These are phyloP conservation scores for Paradoxurus hermaphroditus DNA, from an alignment of 2,113 vertebrate genomes.

Conservation along the genomic window DNA sequence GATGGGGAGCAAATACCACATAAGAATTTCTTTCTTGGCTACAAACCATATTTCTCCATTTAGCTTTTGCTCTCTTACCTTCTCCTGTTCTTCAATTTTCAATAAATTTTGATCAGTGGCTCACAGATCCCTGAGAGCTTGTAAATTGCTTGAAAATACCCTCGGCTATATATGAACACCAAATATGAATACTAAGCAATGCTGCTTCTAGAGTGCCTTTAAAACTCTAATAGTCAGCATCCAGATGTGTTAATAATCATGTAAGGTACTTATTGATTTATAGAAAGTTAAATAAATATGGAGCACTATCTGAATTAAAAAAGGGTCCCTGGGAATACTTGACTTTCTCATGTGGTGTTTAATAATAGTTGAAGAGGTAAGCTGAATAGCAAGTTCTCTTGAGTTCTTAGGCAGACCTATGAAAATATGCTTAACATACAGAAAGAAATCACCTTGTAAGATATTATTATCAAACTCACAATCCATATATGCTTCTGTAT, in stretches of 20 bases:
- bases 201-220: background rate
- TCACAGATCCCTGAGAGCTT: conserved; percentile 19
- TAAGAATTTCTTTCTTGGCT: background rate
- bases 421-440: background rate
- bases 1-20: background rate
- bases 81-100: conserved; percentile 40
- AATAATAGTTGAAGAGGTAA: background rate
- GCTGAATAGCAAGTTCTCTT: background rate
- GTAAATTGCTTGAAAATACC: conserved; percentile 48
- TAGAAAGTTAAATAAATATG: conserved; percentile 46
- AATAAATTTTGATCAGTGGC: conserved; percentile 47
- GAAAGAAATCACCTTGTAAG: background rate
- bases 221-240: conserved; percentile 57
- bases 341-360: background rate
- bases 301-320: background rate
- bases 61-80: background rate
- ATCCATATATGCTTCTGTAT: background rate
- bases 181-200: conserved; percentile 45
- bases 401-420: background rate
- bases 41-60: conserved; percentile 20
- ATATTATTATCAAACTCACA: background rate
- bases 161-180: background rate
- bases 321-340: background rate
- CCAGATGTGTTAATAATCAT: conserved; percentile 49
- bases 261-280: conserved; percentile 50